Evolutionary conservation across 2,113 vertebrate species (phyloP).

Genomic region (Aix galericulata): DNA sequence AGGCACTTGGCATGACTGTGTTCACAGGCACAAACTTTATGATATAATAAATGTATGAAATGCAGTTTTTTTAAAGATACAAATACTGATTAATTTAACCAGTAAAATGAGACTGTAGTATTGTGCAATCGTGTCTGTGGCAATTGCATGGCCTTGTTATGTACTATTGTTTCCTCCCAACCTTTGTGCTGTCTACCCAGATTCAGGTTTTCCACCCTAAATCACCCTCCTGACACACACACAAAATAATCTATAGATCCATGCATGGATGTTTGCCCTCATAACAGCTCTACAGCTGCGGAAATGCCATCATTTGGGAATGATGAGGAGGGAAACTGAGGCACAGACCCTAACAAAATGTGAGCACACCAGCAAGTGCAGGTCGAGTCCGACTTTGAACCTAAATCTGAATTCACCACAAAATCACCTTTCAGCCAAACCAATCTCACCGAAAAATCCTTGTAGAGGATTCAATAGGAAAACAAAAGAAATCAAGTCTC

Average conservation of each 20-base stretch:
- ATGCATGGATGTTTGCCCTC: not conserved
- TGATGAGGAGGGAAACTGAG: constrained; percentile 54
- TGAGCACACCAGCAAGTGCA: not conserved
- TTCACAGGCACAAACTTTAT: not conserved
- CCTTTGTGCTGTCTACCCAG: not conserved
- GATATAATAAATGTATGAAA: not conserved
- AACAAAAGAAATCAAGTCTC: rapidly evolving
- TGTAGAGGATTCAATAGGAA: rapidly evolving
- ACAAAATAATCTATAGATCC: not conserved
- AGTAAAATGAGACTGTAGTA: not conserved
- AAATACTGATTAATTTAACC: not conserved
- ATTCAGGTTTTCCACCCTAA: not conserved
- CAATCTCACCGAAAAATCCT: rapidly evolving
- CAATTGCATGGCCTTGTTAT: not conserved
- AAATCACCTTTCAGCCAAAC: not conserved
- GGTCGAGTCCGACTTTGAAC: rapidly evolving
- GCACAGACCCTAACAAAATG: not conserved
- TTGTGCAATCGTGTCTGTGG: not conserved
- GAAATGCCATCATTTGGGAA: not conserved
- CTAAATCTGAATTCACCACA: not conserved
- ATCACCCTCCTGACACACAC: not conserved
- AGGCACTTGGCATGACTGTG: not conserved
- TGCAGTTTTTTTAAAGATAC: not conserved
- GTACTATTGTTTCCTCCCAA: not conserved
- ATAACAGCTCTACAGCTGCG: not conserved